Percentiles rank a stretch among this genome's conserved stretches.
Conservation (phyloP, 2,113 vertebrate genomes). For the Bucco capensis region DNA sequence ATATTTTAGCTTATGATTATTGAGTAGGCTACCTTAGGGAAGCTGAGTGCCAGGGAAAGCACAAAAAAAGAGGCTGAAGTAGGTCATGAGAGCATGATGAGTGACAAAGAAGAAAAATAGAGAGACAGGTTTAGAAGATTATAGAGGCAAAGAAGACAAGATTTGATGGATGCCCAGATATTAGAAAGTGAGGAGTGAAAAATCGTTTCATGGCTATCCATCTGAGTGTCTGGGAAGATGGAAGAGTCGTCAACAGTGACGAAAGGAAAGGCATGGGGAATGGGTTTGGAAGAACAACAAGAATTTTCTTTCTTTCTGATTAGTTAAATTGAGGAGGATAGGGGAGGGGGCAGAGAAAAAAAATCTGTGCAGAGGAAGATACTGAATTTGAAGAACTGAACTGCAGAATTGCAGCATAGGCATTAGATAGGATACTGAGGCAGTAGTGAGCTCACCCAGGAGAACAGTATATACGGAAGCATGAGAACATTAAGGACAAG, state of each 20-base stretch:
- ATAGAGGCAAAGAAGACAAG: background rate
- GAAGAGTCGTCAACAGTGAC: background rate
- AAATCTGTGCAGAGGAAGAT: background rate
- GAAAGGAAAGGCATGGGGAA: background rate
- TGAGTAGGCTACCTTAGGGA: background rate
- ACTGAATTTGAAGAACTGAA: background rate
- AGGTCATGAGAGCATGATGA: background rate
- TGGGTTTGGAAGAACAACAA: constrained; percentile 7
- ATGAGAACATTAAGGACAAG: background rate
- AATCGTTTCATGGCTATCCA: constrained; percentile 5
- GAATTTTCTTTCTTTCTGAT: background rate
- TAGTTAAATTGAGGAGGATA: background rate
- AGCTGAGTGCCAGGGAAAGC: background rate
- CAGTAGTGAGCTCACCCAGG: background rate
- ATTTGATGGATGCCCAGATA: background rate
- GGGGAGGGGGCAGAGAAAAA: background rate
- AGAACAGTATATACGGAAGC: background rate
- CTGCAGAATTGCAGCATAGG: background rate
- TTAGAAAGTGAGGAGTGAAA: constrained; percentile 53
- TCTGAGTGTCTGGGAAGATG: background rate
- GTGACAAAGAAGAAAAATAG: constrained; percentile 4
- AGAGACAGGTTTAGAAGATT: background rate
- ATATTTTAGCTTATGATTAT: background rate
- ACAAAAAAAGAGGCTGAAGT: background rate
- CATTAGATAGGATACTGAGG: background rate